A percentile compares a stretch with the other conserved stretches of the same genome.
Conservation (phyloP, 2,113 vertebrate species). For the Chionodraco myersi region DNA sequence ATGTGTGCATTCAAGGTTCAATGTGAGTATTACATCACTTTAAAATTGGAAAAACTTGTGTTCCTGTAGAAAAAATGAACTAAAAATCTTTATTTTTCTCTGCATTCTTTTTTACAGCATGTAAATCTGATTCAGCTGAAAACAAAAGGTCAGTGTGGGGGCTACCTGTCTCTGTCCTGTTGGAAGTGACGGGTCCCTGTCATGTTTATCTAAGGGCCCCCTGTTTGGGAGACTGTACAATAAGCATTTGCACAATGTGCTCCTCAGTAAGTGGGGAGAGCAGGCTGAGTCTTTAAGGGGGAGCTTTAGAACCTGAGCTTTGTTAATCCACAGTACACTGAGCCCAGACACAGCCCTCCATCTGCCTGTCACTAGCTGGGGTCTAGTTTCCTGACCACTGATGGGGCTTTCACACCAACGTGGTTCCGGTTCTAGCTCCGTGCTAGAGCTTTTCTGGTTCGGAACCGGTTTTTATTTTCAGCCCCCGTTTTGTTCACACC, state of each 20-base stretch:
- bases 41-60: not conserved
- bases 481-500: no score
- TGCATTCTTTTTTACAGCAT: not conserved
- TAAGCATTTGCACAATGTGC: conserved; percentile 43
- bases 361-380: conserved; percentile 22
- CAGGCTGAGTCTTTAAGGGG: conserved; percentile 30
- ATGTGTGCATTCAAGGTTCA: not conserved
- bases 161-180: not conserved
- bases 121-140: not conserved
- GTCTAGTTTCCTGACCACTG: no score
- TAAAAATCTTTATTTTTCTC: not conserved
- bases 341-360: conserved; percentile 54
- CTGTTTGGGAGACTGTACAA: conserved; percentile 33
- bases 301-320: conserved; percentile 53
- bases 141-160: not conserved
- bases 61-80: not conserved
- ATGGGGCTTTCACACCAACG: no score
- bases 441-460: no score
- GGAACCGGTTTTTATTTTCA: no score
- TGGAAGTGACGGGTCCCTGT: conserved; percentile 20
- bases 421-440: no score
- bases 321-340: conserved; percentile 52
- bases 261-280: conserved; percentile 31
- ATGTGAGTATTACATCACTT: not conserved
- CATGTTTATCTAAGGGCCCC: conserved; percentile 25